Evolutionary conservation across 2,888 invertebrate species (phyloP), one percentile per base, ranked within the genome.

Genomic region (Caenorhabditis sp.): DNA sequence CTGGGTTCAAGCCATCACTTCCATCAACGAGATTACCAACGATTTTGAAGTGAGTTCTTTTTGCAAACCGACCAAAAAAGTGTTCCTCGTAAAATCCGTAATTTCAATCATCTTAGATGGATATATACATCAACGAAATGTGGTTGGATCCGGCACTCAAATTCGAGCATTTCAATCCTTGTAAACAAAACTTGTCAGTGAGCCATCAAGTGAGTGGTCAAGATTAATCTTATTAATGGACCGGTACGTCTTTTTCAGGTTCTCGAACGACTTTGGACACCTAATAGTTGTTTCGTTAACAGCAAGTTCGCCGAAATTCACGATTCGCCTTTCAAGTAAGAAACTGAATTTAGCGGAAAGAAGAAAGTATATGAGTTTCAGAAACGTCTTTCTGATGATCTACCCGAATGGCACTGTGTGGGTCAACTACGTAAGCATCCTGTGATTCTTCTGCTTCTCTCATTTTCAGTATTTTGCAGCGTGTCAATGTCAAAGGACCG

Each of bases 91-190:
- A 44, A 44, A 31, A 6, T 44, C 16, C 70, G 41, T n/a, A 61
- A 54, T 16, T 64, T 56, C 31, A 70, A 63, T 72, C 72, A 51
- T 72, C 47, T 28, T 61, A 90, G 89, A 90, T 91, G 90, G 92
- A 92, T 86, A 92, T 92, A 63, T 92, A 92, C 89, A 92, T 92
- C 64, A 92, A 91, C 84, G 92, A 92, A 76, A 88, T 89, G 86
- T 91, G 91, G 91, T 58, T 91, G 66, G 91, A 91, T 80, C 90
- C 91, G 38, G 87, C 89, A 19, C 85, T 91, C 19, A 87, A 85
- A 54, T 92, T 90, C 73, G 91, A 90, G 58, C 89, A 89, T 61
- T 76, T 91, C n/a, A 87, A 88, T 59, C 92, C 92, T 3, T 92
- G 92, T 84, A 92, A 92, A 82, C 87, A 90, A 59, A 92, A 92